phyloP scores from a whole-genome alignment of 2,888 invertebrate species.

The Camptogramma bilineatum region DNA sequence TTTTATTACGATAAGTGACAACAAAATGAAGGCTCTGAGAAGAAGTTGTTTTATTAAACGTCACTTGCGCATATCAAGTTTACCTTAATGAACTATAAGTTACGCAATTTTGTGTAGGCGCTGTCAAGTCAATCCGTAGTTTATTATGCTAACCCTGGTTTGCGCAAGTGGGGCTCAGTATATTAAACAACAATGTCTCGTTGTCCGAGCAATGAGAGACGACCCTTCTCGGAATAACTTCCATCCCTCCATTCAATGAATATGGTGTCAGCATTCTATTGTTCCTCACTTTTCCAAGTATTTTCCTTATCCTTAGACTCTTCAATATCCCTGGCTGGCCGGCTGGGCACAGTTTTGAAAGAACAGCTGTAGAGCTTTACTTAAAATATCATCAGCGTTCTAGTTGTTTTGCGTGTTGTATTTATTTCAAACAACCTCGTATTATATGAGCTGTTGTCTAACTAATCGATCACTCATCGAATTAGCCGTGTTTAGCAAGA shows the following conservation, averaged over 20 bases:
- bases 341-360: constrained; percentile 10
- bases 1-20: constrained; percentile 5
- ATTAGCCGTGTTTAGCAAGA: no score
- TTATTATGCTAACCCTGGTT: constrained; percentile 8
- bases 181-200: constrained; percentile 62
- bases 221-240: constrained; percentile 60
- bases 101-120: neutral
- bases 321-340: constrained; percentile 59
- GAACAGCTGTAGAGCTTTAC: constrained; percentile 15
- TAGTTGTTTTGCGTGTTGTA: neutral
- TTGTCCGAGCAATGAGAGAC: constrained; percentile 55
- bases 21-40: constrained; percentile 8
- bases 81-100: neutral
- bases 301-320: constrained; percentile 62
- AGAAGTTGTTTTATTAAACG: constrained; percentile 44
- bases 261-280: constrained; percentile 57
- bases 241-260: constrained; percentile 60
- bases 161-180: constrained; percentile 40
- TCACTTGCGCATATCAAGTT: neutral
- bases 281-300: constrained; percentile 57
- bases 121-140: constrained; percentile 4
- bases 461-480: no score
- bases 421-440: neutral
- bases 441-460: neutral
- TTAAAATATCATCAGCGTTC: neutral